A percentile compares a stretch with the other conserved stretches of the same genome.
Evolutionary conservation across 1,140 invertebrate genomes (phyloP).

Genomic region (Thaumatotibia leucotreta): DNA sequence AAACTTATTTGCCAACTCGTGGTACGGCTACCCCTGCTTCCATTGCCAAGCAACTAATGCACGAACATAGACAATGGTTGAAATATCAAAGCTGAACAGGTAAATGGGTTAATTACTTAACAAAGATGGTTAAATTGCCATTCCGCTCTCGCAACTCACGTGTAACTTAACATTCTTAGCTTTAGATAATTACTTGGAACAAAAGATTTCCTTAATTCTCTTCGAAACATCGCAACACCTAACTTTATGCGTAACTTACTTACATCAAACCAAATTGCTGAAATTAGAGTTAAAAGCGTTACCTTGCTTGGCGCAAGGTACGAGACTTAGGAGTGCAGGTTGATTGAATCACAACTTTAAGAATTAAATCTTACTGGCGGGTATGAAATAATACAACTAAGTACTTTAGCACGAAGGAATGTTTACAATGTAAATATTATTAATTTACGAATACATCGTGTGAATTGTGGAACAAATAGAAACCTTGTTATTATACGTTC

Average conservation of each 20-base stretch:
- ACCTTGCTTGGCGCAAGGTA: conserved; percentile 21
- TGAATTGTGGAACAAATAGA: too few relatives aligned
- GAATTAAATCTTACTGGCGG: background rate
- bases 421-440: too few relatives aligned
- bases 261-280: conserved; percentile 40
- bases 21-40: too few relatives aligned
- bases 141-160: background rate
- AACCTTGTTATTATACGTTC: too few relatives aligned
- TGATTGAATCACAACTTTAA: background rate
- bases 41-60: background rate
- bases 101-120: background rate
- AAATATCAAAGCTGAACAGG: background rate
- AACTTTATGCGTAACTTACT: conserved; percentile 27
- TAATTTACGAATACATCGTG: too few relatives aligned
- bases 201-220: conserved; percentile 15
- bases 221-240: conserved; percentile 21
- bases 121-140: background rate
- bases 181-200: background rate
- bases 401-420: too few relatives aligned
- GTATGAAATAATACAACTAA: too few relatives aligned
- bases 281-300: conserved; percentile 52
- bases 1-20: too few relatives aligned
- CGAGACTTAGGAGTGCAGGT: conserved; percentile 14
- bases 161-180: background rate
- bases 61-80: background rate